Base-by-base conservation (phyloP, 1,140 invertebrate species). In the Macrostomum lignano region DNA sequence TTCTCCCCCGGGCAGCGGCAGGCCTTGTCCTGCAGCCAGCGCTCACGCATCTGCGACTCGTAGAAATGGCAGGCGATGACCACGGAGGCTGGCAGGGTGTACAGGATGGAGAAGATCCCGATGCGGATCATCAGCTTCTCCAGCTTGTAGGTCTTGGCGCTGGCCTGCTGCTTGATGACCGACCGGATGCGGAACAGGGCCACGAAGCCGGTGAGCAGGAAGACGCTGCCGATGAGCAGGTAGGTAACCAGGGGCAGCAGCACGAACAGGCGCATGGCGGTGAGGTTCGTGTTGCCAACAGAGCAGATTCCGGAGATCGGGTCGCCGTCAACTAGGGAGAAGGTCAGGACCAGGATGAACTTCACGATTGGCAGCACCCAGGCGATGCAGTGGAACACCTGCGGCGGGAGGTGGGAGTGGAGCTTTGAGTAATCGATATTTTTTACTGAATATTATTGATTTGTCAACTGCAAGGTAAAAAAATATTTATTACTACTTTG, bases 71-170 rank as follows among this genome's bases (percentile, higher is more conserved):
- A 73, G 3, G 78, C 74, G 42, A 96, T 93, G 3, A 57, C 51
- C 30, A 88, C 73, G 10, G 86, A 60, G 1, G 82, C 81, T 2
- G 86, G 84, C 11, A 93, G 70, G 10, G 79, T 86, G 52, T 96
- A 96, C 1, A 96, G 62, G 1, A 94, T 74, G 47, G 70, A 70
- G 38, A 54, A 55, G 6, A 57, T 72, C 3, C 82, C 82, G 42
- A 94, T 94, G 25, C 84, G 67, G 39, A 93, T 75, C 84, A 96
- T 94, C 2, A 94, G 63, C 44, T 86, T 82, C 51, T 93, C 84
- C 25, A 94, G 58, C 60, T 93, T 93, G 48, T 86, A 79, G 1
- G 82, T 88, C 53, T 84, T 77, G 5, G 43, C 45, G 70, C 59
- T 77, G 17, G 52, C 76, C 38, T 47, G 56, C 65, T 48, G 49